These are phyloP conservation scores for Wiebesia pumilae DNA, from an alignment of 1,140 invertebrate species.

Conservation along the genomic window DNA sequence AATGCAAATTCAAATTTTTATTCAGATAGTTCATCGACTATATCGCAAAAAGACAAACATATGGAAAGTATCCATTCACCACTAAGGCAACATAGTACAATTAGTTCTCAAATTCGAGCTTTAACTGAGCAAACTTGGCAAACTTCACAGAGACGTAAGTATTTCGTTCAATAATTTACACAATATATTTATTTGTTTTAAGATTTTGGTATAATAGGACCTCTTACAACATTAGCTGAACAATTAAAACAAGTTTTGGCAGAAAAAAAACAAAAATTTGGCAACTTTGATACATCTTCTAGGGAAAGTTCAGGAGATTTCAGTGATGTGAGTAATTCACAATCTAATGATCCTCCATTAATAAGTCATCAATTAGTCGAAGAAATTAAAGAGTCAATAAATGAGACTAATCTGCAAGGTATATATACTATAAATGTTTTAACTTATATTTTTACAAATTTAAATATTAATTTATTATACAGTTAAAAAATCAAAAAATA, in stretches of 20 bases:
- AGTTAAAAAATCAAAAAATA: slow-evolving; percentile 80
- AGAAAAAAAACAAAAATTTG: slow-evolving; percentile 81
- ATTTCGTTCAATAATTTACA: not conserved
- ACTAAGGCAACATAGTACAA: slow-evolving; percentile 71
- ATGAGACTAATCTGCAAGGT: slow-evolving; percentile 88
- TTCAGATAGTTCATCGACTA: slow-evolving; percentile 71
- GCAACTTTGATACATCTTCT: slow-evolving; percentile 75
- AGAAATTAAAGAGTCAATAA: slow-evolving; percentile 88
- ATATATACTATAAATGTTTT: slow-evolving; percentile 46
- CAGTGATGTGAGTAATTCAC: slow-evolving; percentile 78
- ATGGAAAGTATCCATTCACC: slow-evolving; percentile 69
- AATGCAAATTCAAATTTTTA: slow-evolving; percentile 73
- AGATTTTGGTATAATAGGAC: slow-evolving; percentile 67
- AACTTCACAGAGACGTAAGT: slow-evolving; percentile 68
- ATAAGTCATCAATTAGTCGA: slow-evolving; percentile 86
- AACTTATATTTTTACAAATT: not conserved
- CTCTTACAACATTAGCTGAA: slow-evolving; percentile 85
- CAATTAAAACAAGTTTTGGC: slow-evolving; percentile 88
- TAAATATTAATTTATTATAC: slow-evolving; percentile 7
- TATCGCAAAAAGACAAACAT: slow-evolving; percentile 70
- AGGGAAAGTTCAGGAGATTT: slow-evolving; percentile 79
- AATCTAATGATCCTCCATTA: slow-evolving; percentile 72
- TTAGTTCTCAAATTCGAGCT: slow-evolving; percentile 72
- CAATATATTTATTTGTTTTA: not conserved
- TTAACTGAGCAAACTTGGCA: slow-evolving; percentile 74